Evolutionary conservation across 1,140 invertebrate species (phyloP).

Genomic region (Camponotus floridanus): DNA sequence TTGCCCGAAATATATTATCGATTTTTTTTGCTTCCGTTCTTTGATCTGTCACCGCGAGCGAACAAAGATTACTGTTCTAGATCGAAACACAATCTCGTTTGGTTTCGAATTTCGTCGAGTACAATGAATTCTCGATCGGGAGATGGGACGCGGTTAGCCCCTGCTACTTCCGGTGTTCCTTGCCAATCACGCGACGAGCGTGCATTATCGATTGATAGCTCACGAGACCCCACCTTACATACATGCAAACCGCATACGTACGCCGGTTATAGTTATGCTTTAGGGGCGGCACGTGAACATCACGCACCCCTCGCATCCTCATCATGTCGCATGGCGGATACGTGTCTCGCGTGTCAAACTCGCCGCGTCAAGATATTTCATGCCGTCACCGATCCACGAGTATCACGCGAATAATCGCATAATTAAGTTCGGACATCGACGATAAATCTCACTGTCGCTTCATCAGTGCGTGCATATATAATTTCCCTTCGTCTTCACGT

Average conservation of each 20-base stretch:
- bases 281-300: conserved; percentile 1
- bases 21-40: neutral
- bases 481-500: neutral
- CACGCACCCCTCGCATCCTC: conserved; percentile 32
- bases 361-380: conserved; percentile 49
- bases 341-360: conserved; percentile 54
- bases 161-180: conserved; percentile 50
- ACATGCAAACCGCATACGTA: conserved; percentile 29
- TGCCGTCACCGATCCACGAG: neutral
- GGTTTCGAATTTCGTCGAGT: neutral
- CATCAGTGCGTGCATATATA: neutral
- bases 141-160: neutral
- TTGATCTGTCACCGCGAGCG: neutral
- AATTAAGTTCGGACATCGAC: conserved; percentile 33
- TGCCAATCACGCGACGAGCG: conserved; percentile 59
- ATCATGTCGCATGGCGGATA: conserved; percentile 28
- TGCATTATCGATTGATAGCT: conserved; percentile 68
- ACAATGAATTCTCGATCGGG: neutral
- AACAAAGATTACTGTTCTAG: neutral
- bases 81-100: neutral
- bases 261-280: conserved; percentile 17
- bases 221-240: conserved; percentile 21
- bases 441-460: conserved; percentile 15
- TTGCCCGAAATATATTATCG: neutral
- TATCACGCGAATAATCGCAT: conserved; percentile 27